Evolutionary conservation across 64 coral and sea anemone genomes (phyloP).

Genomic region (Dendronephthya gigantea): DNA sequence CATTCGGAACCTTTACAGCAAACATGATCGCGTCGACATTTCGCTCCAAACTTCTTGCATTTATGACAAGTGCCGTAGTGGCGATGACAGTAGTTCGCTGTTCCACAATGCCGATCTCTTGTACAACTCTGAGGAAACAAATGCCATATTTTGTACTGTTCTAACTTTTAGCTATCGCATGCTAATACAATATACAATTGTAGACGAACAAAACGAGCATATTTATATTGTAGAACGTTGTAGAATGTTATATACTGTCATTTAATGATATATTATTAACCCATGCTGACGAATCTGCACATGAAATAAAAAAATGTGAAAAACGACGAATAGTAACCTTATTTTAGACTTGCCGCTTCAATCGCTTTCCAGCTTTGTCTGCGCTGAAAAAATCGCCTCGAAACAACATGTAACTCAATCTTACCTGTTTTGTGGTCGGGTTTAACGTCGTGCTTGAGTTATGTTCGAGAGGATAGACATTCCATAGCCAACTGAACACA

Average conservation of each 20-base stretch:
- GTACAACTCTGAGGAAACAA: slow-evolving; percentile 29
- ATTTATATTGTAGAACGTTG: too few relatives aligned
- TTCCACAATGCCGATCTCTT: slow-evolving; percentile 67
- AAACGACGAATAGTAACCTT: too few relatives aligned
- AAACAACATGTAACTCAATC: not conserved
- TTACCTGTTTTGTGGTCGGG: not conserved
- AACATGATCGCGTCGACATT: slow-evolving; percentile 66
- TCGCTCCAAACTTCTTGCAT: slow-evolving; percentile 40
- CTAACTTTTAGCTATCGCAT: not conserved
- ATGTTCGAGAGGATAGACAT: not conserved
- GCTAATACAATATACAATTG: too few relatives aligned
- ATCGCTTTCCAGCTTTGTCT: too few relatives aligned
- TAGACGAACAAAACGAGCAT: too few relatives aligned
- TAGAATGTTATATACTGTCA: too few relatives aligned
- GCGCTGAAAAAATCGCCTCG: too few relatives aligned
- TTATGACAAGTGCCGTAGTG: slow-evolving; percentile 74
- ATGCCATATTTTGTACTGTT: not conserved
- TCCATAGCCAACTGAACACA: not conserved
- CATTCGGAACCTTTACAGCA: slow-evolving; percentile 76
- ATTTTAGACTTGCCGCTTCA: too few relatives aligned
- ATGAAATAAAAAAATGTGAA: too few relatives aligned
- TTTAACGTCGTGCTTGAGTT: not conserved
- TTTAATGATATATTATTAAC: too few relatives aligned
- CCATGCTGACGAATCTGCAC: too few relatives aligned
- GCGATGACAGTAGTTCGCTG: slow-evolving; percentile 69